These are phyloP conservation scores for Gymnopithys bicolor DNA, from an alignment of 2,797 vertebrate genomes.

Conservation along the genomic window DNA sequence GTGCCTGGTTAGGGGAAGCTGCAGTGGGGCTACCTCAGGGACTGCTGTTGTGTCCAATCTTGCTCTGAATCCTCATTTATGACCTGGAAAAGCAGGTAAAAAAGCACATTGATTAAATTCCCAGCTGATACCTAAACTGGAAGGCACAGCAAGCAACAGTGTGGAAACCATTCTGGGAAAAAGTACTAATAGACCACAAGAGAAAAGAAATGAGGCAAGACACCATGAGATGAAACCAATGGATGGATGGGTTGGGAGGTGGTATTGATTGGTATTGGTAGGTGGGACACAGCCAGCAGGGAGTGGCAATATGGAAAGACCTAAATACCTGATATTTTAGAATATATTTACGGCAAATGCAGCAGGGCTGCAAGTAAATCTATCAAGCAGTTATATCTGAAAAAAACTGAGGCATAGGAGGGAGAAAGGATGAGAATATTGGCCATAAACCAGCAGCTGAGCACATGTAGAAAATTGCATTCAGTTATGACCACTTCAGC, in stretches of 20 bases:
- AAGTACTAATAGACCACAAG: neutral
- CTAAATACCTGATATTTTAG: neutral
- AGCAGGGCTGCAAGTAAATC: neutral
- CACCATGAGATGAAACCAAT: neutral
- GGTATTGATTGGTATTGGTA: neutral
- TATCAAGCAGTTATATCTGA: neutral
- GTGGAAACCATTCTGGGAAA: neutral
- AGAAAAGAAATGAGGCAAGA: neutral
- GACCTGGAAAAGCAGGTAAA: conserved; percentile 19
- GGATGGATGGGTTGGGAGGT: neutral
- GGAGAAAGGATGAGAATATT: neutral
- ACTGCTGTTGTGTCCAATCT: neutral
- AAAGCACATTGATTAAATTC: conserved; percentile 1
- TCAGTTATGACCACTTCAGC: neutral
- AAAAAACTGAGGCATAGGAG: neutral
- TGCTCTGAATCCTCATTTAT: neutral
- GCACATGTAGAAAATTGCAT: neutral
- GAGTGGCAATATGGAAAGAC: neutral
- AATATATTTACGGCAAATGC: neutral
- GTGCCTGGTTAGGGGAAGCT: neutral
- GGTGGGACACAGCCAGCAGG: neutral
- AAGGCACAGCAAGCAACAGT: neutral
- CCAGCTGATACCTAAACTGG: neutral
- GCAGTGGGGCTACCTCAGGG: neutral
- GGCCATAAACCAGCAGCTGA: neutral